Evolutionary conservation across 2,113 vertebrate genomes (phyloP), one percentile per base, ranked within the genome.

Genomic region (Zosterops borbonicus): DNA sequence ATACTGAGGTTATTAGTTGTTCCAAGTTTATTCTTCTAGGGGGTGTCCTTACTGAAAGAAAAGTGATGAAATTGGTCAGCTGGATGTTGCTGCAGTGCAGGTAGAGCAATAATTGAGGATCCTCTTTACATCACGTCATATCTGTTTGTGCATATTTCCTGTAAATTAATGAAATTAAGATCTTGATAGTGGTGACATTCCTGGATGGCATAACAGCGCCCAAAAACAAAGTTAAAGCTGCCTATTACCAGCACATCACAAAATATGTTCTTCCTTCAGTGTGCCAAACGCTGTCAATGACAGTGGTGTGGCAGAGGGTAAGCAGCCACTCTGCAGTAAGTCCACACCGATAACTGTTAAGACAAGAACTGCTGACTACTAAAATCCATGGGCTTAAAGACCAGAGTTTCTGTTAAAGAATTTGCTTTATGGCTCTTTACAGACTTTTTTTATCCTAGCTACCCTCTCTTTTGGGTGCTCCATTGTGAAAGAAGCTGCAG

Each of bases 261-360:
- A 49, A 87, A 80, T 13, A 28, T 68, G 46, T 60, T 73, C 42
- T 88, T 83, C 20, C 56, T 60, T 33, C 41, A 24, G 46, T 4
- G 7, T 49, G 27, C 53, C 41, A 42, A 42, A 21, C 33, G 39
- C 44, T 73, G 47, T 41, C 84, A 75, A 19, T 1, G 4, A 17
- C 59, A 10, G 24, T 6, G 2, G 31, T 14, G 3, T 28, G 24
- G 78, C 35, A 0, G 0, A 69, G 53, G 25, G 41, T 37, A 41
- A 81, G 59, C 56, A 89, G 39, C 47, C 21, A 1, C 47, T 67
- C 44, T 59, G 39, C 39, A n/a, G 33, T 17, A 29, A 76, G 20
- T 81, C 69, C 44, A 28, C 29, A 4, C 16, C 60, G 33, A 11
- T 27, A 42, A 23, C 47, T 63, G 33, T 9, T 56, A 23, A 64